Percentiles rank a stretch among this genome's conserved stretches.
phyloP scores from a whole-genome alignment of 2,797 vertebrate species.

The Poecilia picta region DNA sequence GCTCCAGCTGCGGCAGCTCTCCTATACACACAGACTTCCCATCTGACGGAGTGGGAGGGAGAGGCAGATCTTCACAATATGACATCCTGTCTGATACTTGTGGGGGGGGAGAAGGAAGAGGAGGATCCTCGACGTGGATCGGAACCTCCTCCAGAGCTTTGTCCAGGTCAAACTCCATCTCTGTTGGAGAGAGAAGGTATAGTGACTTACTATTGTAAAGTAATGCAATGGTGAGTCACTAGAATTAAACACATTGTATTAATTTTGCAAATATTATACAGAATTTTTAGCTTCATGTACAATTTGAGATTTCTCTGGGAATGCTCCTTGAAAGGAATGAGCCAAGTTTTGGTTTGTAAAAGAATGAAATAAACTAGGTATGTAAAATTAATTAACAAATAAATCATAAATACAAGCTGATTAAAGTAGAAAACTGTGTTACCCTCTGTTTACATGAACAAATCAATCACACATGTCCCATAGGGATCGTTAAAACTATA shows the following conservation, averaged over 20 bases:
- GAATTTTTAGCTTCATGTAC: not conserved
- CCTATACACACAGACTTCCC: conserved; percentile 74
- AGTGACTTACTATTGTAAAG: not conserved
- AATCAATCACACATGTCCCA: not conserved
- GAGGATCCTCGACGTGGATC: conserved; percentile 89
- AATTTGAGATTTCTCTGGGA: not conserved
- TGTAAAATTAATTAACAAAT: not conserved
- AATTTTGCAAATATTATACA: not conserved
- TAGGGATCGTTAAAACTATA: not conserved
- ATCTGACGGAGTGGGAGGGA: conserved; percentile 64
- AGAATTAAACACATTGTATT: not conserved
- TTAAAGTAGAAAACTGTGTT: not conserved
- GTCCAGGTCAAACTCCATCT: conserved; percentile 97
- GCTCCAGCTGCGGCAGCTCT: conserved; percentile 87
- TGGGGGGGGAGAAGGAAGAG: conserved; percentile 62
- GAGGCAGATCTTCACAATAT: conserved; percentile 83
- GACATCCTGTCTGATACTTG: conserved; percentile 76
- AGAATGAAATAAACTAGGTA: no score
- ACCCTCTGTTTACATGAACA: not conserved
- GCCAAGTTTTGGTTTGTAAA: no score
- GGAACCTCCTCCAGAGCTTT: conserved; percentile 95
- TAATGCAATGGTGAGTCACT: not conserved
- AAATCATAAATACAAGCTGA: not conserved
- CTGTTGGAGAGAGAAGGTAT: conserved; percentile 67
- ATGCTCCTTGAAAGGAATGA: no score